Base-by-base conservation (phyloP, 2,797 vertebrate genomes). In the Enteromius fasciolatus region DNA sequence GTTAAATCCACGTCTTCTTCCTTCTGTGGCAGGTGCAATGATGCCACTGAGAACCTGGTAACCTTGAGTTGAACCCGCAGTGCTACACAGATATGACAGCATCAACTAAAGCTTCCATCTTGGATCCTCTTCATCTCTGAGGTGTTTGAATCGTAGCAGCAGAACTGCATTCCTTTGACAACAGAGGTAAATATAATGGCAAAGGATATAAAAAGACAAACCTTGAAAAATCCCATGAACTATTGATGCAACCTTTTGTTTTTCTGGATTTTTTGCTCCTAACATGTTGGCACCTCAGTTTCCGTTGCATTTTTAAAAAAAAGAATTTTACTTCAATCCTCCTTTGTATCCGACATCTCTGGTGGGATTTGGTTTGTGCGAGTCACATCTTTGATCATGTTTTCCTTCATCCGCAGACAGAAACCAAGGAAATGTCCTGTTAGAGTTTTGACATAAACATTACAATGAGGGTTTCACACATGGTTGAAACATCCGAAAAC, bases 81-180 rank as follows among this genome's bases (percentile, higher is more conserved):
- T 76, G 86, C 88, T 90, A 88, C 91, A 91, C 89, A 89, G 88
- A 93, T 90, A 93, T 93, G 93, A 93, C 92, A 94, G 92, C 90
- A 90, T 88, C 87, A 90, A 87, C 88, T 87, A 85, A 84, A 84
- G 83, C 87, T 90, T 89, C 92, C 88, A 89, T 92, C 91, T 90
- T 87, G 69, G 39, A 66, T 82, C 83, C 76, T 81, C 70, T 85
- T 86, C 85, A 90, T 89, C 81, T 82, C 57, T 63, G 57, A 75
- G 77, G 75, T 83, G 86, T 85, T 87, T 82, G 76, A 85, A 84
- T 91, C 84, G 81, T 81, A 86, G 87, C 89, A 84, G 74, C 84
- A 89, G 74, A 87, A 83, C 84, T 75, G 61, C 33, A 54, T 33
- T 69, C 81, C 80, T 89, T 88, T 89, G 83, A 88, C 84, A 82